These are phyloP conservation scores for Heteropelma amictum DNA, from an alignment of 2,888 invertebrate species.

Conservation along the genomic window DNA sequence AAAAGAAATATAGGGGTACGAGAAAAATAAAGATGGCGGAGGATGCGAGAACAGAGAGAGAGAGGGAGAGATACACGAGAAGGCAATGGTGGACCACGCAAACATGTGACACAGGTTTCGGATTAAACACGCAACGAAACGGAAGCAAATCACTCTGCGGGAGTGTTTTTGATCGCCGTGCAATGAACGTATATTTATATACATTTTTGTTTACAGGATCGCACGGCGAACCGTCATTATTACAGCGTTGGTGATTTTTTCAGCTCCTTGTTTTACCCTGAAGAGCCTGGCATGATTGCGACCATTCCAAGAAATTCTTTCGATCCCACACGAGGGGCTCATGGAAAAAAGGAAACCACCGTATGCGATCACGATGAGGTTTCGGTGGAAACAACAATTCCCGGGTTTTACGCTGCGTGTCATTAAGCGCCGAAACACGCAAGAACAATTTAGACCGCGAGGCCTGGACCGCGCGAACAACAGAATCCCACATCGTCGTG, in stretches of 20 bases:
- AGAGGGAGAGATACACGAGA: background rate
- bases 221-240: constrained; percentile 66
- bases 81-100: background rate
- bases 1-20: background rate
- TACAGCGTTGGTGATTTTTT: constrained; percentile 58
- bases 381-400: constrained; percentile 59
- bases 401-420: constrained; percentile 25
- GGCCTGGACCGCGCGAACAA: background rate
- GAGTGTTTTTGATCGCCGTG: background rate
- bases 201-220: constrained; percentile 47
- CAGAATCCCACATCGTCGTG: background rate
- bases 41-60: background rate
- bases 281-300: constrained; percentile 60
- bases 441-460: constrained; percentile 62
- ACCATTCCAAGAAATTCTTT: constrained; percentile 67
- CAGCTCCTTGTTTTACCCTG: constrained; percentile 57
- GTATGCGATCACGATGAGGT: constrained; percentile 51
- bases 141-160: constrained; percentile 8
- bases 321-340: constrained; percentile 33
- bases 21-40: no score
- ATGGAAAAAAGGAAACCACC: constrained; percentile 8
- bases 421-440: constrained; percentile 60
- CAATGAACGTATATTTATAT: constrained; percentile 38
- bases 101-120: constrained; percentile 18
- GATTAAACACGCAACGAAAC: constrained; percentile 28